Base-by-base conservation (phyloP, 53 echinoderm and acorn worm species). In the Arbacia lixula region DNA sequence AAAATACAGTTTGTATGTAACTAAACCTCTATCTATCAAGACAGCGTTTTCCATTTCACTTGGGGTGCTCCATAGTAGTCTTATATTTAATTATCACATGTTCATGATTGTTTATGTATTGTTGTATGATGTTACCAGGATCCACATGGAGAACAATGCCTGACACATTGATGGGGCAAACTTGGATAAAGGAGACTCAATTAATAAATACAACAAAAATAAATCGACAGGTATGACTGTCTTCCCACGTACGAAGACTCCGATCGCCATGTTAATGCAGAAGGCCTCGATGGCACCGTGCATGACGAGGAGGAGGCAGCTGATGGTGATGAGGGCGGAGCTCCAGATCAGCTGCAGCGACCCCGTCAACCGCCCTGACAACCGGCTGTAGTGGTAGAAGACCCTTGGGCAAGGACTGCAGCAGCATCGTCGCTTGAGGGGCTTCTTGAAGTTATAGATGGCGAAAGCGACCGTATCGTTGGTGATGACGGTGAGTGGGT, bases 261-360 rank as follows among this genome's bases (percentile, higher is more conserved):
- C 56, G 55, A 77, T 77, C 9, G 60, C 31, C 60, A 77, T 58
- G 35, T 77, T 77, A n/a, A 77, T 32, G 28, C 77, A 77, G 30
- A 77, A 77, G 25, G 60, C 77, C 32, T 77, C 37, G 11, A 60
- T 77, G 58, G 77, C 77, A 16, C 60, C 77, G 29, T 77, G 77
- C 3, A 58, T 25, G 43, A 77, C 55, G 1, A 77, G 60, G 57
- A 77, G 56, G 1, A 77, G 20, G 19, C 57, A 58, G 36, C 77
- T 77, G 38, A 77, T 32, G 2, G 60, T 26, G 35, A 58, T 58
- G 26, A 77, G 56, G 4, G 24, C 77, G 35, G 58, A 37, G n/a
- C 57, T 57, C 77, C 77, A 77, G 19, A 58, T 6, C 26, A 77
- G 39, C 77, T 77, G 77, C 26, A 77, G 58, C 19, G 41, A 77